These are phyloP conservation scores for Montipora capitata DNA, from an alignment of 92 coral and sea anemone genomes.

Conservation along the genomic window DNA sequence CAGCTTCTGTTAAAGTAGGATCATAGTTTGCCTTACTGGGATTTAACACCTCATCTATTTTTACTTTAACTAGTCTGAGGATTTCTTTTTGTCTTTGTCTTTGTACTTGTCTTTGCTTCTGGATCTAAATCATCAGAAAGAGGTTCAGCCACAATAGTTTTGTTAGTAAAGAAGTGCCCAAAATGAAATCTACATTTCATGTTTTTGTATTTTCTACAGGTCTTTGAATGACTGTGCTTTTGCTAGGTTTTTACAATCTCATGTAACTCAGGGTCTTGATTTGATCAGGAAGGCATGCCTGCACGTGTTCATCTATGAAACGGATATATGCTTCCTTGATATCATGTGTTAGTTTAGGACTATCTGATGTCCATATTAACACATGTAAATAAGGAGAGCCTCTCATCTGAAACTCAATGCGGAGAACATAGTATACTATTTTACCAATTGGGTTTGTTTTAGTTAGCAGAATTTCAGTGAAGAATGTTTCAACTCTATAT, in stretches of 20 bases:
- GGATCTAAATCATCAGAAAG: background rate
- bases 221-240: conserved; percentile 10
- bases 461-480: no score
- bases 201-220: no score
- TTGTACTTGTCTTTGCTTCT: background rate
- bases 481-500: no score
- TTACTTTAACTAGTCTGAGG: background rate
- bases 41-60: conserved; percentile 42
- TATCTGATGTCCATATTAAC: conserved; percentile 60
- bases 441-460: conserved; percentile 73
- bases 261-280: background rate
- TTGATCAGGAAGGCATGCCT: conserved; percentile 15
- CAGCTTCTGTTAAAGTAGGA: conserved; percentile 47
- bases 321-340: conserved; percentile 50
- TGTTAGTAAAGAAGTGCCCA: no score
- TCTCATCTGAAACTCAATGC: conserved; percentile 74
- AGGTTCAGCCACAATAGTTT: no score
- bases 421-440: conserved; percentile 62
- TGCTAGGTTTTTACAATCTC: background rate
- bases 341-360: conserved; percentile 59
- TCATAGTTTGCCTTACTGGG: conserved; percentile 66
- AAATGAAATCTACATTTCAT: no score
- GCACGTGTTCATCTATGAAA: background rate
- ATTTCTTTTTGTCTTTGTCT: background rate
- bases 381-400: conserved; percentile 58